Evolutionary conservation across 2,113 vertebrate genomes (phyloP).

Genomic region (Siniperca knerii): DNA sequence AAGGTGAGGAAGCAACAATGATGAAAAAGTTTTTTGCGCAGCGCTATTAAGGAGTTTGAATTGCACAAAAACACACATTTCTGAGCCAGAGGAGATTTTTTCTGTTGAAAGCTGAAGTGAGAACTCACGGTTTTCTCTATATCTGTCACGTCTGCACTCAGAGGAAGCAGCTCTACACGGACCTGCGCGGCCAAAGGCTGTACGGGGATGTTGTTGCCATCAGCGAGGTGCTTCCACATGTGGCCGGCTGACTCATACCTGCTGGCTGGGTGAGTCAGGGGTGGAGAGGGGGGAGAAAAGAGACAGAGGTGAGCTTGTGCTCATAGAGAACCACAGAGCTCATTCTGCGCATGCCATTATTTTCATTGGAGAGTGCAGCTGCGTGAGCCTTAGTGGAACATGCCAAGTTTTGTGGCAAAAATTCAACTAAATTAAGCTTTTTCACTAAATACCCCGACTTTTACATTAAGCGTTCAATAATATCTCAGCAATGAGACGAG

Average conservation of each 20-base stretch:
- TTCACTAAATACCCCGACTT: not conserved
- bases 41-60: too few relatives aligned
- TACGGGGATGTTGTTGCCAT: not conserved
- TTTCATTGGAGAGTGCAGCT: not conserved
- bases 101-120: not conserved
- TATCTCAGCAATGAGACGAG: too few relatives aligned
- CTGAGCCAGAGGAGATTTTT: too few relatives aligned
- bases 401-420: not conserved
- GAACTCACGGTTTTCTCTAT: not conserved
- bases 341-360: not conserved
- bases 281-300: not conserved
- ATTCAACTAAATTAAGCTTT: not conserved
- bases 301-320: not conserved
- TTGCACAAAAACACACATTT: too few relatives aligned
- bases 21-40: too few relatives aligned
- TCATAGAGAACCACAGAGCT: not conserved
- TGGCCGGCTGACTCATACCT: conserved; percentile 46
- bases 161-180: not conserved
- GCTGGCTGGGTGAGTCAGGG: conserved; percentile 35
- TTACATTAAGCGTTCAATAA: not conserved
- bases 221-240: conserved; percentile 32
- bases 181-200: not conserved
- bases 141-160: not conserved
- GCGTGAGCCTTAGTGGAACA: not conserved
- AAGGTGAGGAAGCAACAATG: too few relatives aligned